phyloP scores from a whole-genome alignment of 2,113 vertebrate genomes.

The Atrichornis clamosus region DNA sequence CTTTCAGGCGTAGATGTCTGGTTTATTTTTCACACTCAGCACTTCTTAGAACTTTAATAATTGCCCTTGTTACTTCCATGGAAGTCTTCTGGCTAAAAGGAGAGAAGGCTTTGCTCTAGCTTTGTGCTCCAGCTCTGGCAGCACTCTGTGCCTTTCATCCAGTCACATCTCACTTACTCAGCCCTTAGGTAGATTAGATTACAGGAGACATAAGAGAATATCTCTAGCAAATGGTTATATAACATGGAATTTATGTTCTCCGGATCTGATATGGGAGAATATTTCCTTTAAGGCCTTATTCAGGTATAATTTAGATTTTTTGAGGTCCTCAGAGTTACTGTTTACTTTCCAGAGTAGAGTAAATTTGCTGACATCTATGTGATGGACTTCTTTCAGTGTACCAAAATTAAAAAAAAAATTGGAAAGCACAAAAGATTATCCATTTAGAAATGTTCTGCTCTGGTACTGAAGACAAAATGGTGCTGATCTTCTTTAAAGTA shows the following conservation, averaged over 20 bases:
- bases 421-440: background rate
- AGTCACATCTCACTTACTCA: background rate
- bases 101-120: background rate
- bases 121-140: background rate
- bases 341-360: background rate
- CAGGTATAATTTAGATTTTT: background rate
- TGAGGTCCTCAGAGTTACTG: accelerated
- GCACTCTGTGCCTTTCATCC: background rate
- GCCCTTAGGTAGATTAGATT: background rate
- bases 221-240: background rate
- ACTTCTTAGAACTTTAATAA: background rate
- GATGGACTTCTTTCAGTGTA: background rate
- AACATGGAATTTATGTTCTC: background rate
- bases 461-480: background rate
- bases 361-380: background rate
- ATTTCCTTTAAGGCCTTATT: background rate
- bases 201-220: background rate
- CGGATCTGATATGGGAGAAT: background rate
- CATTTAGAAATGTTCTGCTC: background rate
- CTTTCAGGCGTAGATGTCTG: background rate
- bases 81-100: background rate
- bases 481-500: background rate
- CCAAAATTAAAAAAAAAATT: background rate
- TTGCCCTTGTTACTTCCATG: background rate
- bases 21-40: background rate